Percentiles rank a stretch among this genome's conserved stretches.
These are phyloP conservation scores for Hypocryptadius cinnamomeus DNA, from an alignment of 2,113 vertebrate species.

Conservation along the genomic window DNA sequence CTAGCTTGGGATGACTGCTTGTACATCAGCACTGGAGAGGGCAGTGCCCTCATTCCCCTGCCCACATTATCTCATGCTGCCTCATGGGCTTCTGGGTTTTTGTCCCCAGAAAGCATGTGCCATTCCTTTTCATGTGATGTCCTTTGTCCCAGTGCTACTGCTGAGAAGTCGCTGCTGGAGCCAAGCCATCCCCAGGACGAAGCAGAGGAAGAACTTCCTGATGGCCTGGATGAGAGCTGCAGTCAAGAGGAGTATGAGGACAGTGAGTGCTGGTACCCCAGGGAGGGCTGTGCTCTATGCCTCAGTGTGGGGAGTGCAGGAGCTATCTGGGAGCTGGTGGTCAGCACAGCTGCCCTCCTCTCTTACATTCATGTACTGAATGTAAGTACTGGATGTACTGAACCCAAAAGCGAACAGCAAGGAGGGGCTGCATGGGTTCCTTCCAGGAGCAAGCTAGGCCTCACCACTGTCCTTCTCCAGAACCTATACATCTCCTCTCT, in stretches of 20 bases:
- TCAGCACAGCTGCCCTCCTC: background rate
- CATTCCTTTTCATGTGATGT: background rate
- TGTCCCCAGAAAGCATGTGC: background rate
- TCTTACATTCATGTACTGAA: background rate
- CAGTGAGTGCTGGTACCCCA: slow-evolving; percentile 14
- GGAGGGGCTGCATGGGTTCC: background rate
- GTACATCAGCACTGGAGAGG: background rate
- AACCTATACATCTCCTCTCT: background rate
- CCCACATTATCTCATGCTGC: background rate
- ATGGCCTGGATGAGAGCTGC: slow-evolving; percentile 75
- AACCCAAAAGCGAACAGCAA: background rate
- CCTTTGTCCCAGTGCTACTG: slow-evolving; percentile 4
- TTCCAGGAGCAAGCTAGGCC: background rate
- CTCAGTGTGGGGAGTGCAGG: background rate
- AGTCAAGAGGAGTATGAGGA: slow-evolving; percentile 70
- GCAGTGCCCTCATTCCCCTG: background rate
- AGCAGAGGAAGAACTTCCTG: slow-evolving; percentile 79
- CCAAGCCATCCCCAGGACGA: slow-evolving; percentile 11
- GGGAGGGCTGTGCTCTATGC: background rate
- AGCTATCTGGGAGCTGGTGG: background rate
- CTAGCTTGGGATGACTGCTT: background rate
- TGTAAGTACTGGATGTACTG: background rate
- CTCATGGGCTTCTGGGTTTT: background rate
- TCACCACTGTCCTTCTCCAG: background rate
- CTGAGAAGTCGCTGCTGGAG: background rate